Evolutionary conservation across 2,113 vertebrate species (phyloP).

Genomic region (Isichthys henryi): DNA sequence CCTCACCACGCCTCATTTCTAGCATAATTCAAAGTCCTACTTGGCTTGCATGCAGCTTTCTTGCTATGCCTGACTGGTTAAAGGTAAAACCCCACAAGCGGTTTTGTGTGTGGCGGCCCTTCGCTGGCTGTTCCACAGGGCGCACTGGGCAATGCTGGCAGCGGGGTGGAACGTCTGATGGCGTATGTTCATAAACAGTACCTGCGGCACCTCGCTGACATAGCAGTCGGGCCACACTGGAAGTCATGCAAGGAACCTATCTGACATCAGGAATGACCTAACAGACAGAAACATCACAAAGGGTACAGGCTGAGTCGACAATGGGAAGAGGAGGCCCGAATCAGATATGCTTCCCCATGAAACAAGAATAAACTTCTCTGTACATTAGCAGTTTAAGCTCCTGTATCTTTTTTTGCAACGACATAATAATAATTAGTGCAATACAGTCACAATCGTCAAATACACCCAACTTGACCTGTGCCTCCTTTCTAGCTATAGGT

Average conservation of each 20-base stretch:
- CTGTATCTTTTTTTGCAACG: not conserved
- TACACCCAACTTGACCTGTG: not conserved
- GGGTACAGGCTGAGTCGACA: not conserved
- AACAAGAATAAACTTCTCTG: not conserved
- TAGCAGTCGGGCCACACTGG: not conserved
- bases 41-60: not conserved
- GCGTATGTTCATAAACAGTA: not conserved
- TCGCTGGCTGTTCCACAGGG: conserved; percentile 16
- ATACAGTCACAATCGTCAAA: not conserved
- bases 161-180: conserved; percentile 12
- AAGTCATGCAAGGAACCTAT: not conserved
- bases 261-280: not conserved
- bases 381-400: not conserved
- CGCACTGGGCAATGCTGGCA: not conserved
- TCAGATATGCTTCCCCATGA: not conserved
- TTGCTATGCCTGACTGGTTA: conserved; percentile 28
- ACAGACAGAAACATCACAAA: not conserved
- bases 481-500: not conserved
- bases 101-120: conserved; percentile 1
- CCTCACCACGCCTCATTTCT: not conserved
- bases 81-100: conserved; percentile 32
- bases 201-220: not conserved
- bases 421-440: not conserved
- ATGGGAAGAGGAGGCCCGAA: not conserved
- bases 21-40: conserved; percentile 17